A percentile compares a stretch with the other conserved stretches of the same genome.
These are phyloP conservation scores for Coccyzus lansbergi DNA, from an alignment of 2,797 vertebrate species.

Conservation along the genomic window DNA sequence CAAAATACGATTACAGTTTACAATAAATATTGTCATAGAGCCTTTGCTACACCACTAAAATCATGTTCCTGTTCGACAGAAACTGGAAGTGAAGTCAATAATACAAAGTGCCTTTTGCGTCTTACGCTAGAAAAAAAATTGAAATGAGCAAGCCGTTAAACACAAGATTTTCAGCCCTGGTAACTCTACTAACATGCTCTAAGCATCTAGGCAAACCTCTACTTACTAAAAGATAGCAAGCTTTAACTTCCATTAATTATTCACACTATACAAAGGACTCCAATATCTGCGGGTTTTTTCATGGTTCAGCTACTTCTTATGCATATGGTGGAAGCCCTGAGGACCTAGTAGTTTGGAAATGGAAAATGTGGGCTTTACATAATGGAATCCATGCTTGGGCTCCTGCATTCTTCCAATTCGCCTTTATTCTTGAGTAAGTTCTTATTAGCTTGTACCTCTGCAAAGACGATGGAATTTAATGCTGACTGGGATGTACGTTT, in stretches of 20 bases:
- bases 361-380: neutral
- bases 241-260: neutral
- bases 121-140: conserved; percentile 11
- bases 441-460: neutral
- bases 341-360: neutral
- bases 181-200: conserved; percentile 19
- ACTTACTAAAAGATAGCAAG: neutral
- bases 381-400: neutral
- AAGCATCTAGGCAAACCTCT: conserved; percentile 2
- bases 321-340: neutral
- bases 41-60: neutral
- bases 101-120: conserved; percentile 10
- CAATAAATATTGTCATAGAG: neutral
- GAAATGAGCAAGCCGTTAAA: neutral
- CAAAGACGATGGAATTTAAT: neutral
- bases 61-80: neutral
- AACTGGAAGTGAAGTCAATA: neutral
- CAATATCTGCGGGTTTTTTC: neutral
- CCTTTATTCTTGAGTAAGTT: neutral
- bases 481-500: neutral
- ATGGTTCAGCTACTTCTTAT: neutral
- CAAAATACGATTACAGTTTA: neutral
- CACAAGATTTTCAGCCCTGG: neutral
- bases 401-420: neutral
- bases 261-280: neutral